Evolutionary conservation across 2,888 invertebrate species (phyloP), one percentile per base, ranked within the genome.

Genomic region (Ophion costatus): DNA sequence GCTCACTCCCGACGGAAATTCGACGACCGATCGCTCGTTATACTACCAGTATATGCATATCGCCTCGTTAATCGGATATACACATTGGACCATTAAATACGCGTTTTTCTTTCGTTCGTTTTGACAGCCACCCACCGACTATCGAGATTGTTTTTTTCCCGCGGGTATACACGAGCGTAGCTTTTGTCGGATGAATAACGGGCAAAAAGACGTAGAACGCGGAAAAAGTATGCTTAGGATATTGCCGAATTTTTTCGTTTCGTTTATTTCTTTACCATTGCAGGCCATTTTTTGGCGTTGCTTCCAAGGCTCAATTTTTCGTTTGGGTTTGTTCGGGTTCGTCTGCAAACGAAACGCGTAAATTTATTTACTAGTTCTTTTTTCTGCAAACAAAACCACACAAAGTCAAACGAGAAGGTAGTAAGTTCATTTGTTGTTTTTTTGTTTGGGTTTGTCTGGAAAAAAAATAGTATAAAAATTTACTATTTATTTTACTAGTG

Each of bases 1-100:
- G 61, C 45, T 80, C 80, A 82, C 75, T 77, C 57, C 64, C 71
- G 82, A 77, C 59, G 79, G 80, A 85, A 85, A 80, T 85, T 82
- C 85, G 80, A 82, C 82, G 82, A 77, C 57, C 61, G 56, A 76
- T 82, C 67, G 59, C 78, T 57, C 77, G 74, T 63, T 61, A 24
- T 22, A 42, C 71, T 29, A 17, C 69, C 24, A 59, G 45, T 45
- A 20, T 29, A 29, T 22, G n/a, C 57, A 59, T 59, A 7, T 66
- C 45, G 38, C 57, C 66, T 80, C 73, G 59, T 80, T 74, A 24
- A 67, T 59, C 67, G 67, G 45, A 80, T 80, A 80, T 80, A 80
- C 64, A 79, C 74, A 82, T 59, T 74, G 70, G 45, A 66, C 70
- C 67, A 82, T 82, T 75, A 82, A 84, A 82, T 84, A 45, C 73